Evolutionary conservation across 2,797 vertebrate genomes (phyloP), one percentile per base, ranked within the genome.

Genomic region (Gambelia wislizenii): DNA sequence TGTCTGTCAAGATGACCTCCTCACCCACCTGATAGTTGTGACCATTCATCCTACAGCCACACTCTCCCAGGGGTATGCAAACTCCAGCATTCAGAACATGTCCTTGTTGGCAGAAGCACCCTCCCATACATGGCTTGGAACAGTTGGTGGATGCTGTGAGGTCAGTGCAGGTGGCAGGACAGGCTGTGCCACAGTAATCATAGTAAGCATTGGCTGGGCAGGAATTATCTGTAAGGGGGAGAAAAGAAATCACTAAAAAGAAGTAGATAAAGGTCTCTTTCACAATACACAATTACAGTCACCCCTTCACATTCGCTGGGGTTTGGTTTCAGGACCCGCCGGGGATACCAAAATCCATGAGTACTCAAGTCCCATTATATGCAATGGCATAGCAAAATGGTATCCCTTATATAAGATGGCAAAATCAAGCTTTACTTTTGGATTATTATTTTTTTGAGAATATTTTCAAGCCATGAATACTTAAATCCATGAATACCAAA

Each of bases 31-130:
- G 72, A 81, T 87, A 54, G 52, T 91, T 83, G 16, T 4, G 79
- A 3, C 89, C 91, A 16, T 92, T 44, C 30, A 67, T 30, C 13
- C 13, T 18, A 67, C 94, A 95, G 36, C 94, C 84, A 0, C 92
- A 92, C 10, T 5, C 52, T 4, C 64, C 30, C 10, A 18, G 27
- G 0, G 36, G 83, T 39, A 90, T 42, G 0, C 90, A 91, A 10
- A 2, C 3, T 3, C 87, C 92, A 2, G 2, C 64, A 1, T 88
- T 89, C 39, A 91, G 83, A 2, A 81, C 39, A 2, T 89, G 86
- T 2, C 94, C 89, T 14, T 93, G 20, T 0, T 0, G 25, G 44
- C 89, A 83, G 74, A 83, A 85, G 67, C 84, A 91, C n/a, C 89
- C 67, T 0, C 74, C 49, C 1, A 69, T 1, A 1, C 90, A 91